Base-by-base conservation (phyloP, 1,140 invertebrate genomes). In the Scaptomyza hsui region DNA sequence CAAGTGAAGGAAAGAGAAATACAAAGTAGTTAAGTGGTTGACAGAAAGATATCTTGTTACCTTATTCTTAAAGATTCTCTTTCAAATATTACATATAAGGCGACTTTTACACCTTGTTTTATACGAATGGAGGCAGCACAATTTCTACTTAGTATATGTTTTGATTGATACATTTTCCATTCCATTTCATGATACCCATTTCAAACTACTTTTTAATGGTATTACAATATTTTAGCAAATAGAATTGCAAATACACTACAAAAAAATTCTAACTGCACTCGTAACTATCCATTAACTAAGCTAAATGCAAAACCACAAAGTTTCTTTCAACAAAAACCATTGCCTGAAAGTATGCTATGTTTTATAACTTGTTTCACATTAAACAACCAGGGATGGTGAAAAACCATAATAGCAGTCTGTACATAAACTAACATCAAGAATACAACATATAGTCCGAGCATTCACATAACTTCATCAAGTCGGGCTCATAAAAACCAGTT, bases 381-480 rank as follows among this genome's bases (percentile, higher is more conserved):
- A 24, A 4, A 39, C n/a, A 9, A 21, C 19, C 44, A 12, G 10
- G 12, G 26, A 24, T 37, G 32, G 21, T 21, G 45, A 44, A 35
- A 49, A 42, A 47, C 45, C 39, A 48, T 48, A 32, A 13, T n/a
- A n/a, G 2, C 9, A 12, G 6, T 9, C 26, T n/a, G 26, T n/a
- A 32, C 32, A 75, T 75, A 75, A 71, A 62, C 45, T 44, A 19
- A 13, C 63, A 72, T 47, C 61, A 75, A 75, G 41, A 56, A 45
- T 53, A 42, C 16, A 62, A 16, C 53, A 24, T 13, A 47, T 9
- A 49, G 26, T 37, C 32, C n/a, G 51, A 21, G 57, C 35, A 16
- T 60, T 45, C 47, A 79, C 64, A 85, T 79, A 83, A 79, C 80
- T 83, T 83, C 76, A 85, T 76, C 80, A 83, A 85, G 47, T 42